Percentiles rank a stretch among this genome's conserved stretches.
Conservation (phyloP, 2,888 invertebrate species). For the Peribatodes rhomboidaria region DNA sequence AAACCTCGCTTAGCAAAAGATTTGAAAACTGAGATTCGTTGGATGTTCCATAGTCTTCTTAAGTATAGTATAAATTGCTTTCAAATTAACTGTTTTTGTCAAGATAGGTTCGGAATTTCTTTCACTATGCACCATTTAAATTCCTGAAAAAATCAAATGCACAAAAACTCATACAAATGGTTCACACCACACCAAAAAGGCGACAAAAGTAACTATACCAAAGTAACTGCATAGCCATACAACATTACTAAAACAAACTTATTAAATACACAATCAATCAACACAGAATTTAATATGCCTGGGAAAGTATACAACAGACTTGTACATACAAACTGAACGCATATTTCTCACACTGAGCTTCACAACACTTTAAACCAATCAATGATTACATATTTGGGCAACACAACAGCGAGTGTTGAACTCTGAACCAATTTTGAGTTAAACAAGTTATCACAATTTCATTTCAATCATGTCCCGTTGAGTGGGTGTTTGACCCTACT, state of each 20-base stretch:
- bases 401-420: slow-evolving; percentile 18
- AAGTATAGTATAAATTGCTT: not conserved
- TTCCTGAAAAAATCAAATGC: too few species aligned
- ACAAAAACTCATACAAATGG: too few species aligned
- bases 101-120: too few species aligned
- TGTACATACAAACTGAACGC: slow-evolving; percentile 26
- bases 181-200: too few species aligned
- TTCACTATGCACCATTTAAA: too few species aligned
- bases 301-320: slow-evolving; percentile 9
- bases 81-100: too few species aligned
- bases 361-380: slow-evolving; percentile 10
- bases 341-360: slow-evolving; percentile 22
- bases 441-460: slow-evolving; percentile 36
- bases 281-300: slow-evolving; percentile 6
- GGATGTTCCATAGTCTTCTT: not conserved
- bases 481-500: slow-evolving; percentile 64
- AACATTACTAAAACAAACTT: not conserved
- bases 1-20: slow-evolving; percentile 3
- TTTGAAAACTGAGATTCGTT: not conserved
- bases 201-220: too few species aligned
- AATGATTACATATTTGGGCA: slow-evolving; percentile 9
- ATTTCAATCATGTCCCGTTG: slow-evolving; percentile 54
- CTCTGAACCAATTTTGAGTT: slow-evolving; percentile 37
- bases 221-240: not conserved
- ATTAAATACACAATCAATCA: not conserved